Conservation (phyloP, 2,797 vertebrate species). For the Vireo griseus region DNA sequence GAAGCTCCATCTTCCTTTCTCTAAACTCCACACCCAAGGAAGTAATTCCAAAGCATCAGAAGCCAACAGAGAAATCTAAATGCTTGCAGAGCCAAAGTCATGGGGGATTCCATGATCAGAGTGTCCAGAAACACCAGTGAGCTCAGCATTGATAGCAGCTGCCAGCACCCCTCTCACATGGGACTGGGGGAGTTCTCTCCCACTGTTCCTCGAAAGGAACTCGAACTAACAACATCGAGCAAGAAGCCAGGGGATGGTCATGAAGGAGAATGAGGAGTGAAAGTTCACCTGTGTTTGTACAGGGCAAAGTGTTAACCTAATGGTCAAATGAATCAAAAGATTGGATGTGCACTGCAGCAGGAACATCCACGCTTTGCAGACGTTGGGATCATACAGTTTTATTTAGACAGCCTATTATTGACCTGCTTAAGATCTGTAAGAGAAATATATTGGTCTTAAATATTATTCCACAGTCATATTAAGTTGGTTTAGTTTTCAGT, state of each 20-base stretch:
- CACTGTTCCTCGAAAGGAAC: not conserved
- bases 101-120: not conserved
- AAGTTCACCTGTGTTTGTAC: not conserved
- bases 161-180: not conserved
- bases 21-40: not conserved
- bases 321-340: not conserved
- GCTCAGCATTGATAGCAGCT: not conserved
- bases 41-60: not conserved
- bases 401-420: not conserved
- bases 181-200: not conserved
- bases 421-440: not conserved
- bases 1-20: not conserved
- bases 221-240: not conserved
- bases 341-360: not conserved
- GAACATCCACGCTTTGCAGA: not conserved
- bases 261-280: not conserved
- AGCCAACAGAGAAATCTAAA: not conserved
- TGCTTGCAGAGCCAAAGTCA: not conserved
- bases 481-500: not conserved
- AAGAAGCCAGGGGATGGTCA: not conserved
- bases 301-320: not conserved
- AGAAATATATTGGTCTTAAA: not conserved
- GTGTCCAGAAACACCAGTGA: not conserved
- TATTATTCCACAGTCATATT: not conserved
- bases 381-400: not conserved